Evolutionary conservation across 1,140 invertebrate genomes (phyloP), one percentile per base, ranked within the genome.

Genomic region (Drosophila pectinifera): DNA sequence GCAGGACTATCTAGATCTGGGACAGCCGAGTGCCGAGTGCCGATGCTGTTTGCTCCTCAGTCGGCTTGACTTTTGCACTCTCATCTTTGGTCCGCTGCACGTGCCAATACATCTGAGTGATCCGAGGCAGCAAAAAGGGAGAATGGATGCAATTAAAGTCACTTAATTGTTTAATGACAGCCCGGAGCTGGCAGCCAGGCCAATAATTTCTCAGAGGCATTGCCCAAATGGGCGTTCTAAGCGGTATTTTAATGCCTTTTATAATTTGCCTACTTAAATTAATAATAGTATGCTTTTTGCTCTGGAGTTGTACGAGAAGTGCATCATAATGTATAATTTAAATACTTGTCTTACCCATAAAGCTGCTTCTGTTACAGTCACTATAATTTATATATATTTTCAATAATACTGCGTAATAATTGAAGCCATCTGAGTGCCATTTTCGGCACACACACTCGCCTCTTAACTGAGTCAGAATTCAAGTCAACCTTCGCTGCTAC

Each of bases 51-150:
- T 72, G 46, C 59, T 74, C 67, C 49, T 77, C 72, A 73, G 79
- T 89, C 41, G 45, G 58, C 58, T 82, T 90, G 89, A 91, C 89
- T 91, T 89, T 91, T 91, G 89, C 89, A 91, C 89, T 89, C 64
- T 89, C 72, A 65, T 86, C 72, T 49, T 65, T 64, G 68, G 55
- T 59, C 20, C 45, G 45, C 24, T 76, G 59, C 83, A 86, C 83
- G 83, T 86, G 83, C 83, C 83, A 64, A 41, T 38, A 24, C 20
- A 36, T 43, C 36, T 55, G 20, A 53, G 31, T 10, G 55, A 46
- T 41, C 20, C 18, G 22, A 20, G n/a, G 20, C 16, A 42, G 39
- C 10, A 18, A 54, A 51, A 54, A 53, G 51, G 45, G 45, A 41
- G 38, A 63, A 61, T 34, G 62, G 38, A 61, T 62, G 59, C 28